These are phyloP conservation scores for Petrocephalus zakoni DNA, from an alignment of 2,113 vertebrate genomes.

Conservation along the genomic window DNA sequence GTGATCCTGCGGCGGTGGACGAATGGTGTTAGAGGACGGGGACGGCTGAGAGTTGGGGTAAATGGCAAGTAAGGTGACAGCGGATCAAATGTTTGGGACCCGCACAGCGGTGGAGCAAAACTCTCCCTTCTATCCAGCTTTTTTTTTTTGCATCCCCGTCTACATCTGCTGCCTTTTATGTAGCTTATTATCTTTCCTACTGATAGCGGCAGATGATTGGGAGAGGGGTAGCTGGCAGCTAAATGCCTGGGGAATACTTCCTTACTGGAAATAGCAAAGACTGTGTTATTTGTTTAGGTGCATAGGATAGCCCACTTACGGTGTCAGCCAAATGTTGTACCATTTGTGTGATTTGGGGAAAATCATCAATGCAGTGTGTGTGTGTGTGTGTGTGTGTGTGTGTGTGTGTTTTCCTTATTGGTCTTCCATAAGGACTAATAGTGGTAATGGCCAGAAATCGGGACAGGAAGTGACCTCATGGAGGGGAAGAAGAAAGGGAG, in stretches of 20 bases:
- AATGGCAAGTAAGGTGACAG: neutral
- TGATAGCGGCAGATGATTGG: neutral
- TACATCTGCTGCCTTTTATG: neutral
- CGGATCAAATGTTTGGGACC: neutral
- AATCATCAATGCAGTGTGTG: neutral
- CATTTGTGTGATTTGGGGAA: neutral
- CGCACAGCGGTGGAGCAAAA: neutral
- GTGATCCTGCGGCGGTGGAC: neutral
- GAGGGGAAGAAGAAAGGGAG: neutral
- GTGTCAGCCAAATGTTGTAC: neutral
- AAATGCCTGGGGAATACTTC: neutral
- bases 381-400: neutral
- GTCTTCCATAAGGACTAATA: neutral
- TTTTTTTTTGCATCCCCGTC: neutral
- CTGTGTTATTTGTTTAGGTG: neutral
- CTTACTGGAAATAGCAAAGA: conserved; percentile 8
- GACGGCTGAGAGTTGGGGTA: neutral
- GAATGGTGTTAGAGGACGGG: neutral
- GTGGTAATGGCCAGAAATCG: neutral
- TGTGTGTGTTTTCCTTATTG: neutral
- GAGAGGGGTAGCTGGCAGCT: neutral
- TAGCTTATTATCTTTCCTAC: neutral
- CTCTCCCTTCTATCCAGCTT: neutral
- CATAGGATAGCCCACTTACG: neutral
- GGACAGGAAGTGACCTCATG: neutral